These are phyloP conservation scores for Dufourea novaeangliae DNA, from an alignment of 1,140 invertebrate genomes.

Conservation along the genomic window DNA sequence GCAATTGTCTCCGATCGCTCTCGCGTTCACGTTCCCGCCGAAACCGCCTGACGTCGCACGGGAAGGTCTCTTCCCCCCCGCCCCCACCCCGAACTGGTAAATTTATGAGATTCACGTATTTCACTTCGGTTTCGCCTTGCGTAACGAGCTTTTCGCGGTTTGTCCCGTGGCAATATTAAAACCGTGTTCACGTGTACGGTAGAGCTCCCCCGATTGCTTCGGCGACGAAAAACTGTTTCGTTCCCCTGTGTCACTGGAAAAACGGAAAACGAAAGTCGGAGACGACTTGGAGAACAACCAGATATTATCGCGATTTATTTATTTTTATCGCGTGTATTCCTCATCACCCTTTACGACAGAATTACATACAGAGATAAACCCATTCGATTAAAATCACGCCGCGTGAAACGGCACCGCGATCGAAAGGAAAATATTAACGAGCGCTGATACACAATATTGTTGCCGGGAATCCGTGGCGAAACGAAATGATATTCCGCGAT, in stretches of 20 bases:
- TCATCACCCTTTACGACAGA: no score
- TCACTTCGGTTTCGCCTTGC: background rate
- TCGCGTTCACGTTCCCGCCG: no score
- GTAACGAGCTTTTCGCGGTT: background rate
- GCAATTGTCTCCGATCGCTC: background rate
- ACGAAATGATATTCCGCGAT: background rate
- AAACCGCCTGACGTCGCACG: no score
- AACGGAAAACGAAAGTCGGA: no score
- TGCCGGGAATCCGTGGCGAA: background rate
- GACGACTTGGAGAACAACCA: no score
- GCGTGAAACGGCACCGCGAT: background rate
- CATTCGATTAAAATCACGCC: conserved; percentile 3
- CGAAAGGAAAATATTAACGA: background rate
- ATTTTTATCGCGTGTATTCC: no score
- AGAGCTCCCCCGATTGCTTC: background rate
- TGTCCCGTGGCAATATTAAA: conserved; percentile 4
- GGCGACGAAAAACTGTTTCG: background rate
- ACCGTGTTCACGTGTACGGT: background rate
- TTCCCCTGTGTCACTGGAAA: no score
- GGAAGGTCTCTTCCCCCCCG: no score
- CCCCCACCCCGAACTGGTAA: background rate
- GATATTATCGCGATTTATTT: no score
- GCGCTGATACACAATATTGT: conserved; percentile 28
- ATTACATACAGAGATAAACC: no score
- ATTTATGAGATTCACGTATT: background rate